Evolutionary conservation across 53 echinoderm and acorn worm species (phyloP), one percentile per base, ranked within the genome.

Genomic region (Mesocentrotus franciscanus): DNA sequence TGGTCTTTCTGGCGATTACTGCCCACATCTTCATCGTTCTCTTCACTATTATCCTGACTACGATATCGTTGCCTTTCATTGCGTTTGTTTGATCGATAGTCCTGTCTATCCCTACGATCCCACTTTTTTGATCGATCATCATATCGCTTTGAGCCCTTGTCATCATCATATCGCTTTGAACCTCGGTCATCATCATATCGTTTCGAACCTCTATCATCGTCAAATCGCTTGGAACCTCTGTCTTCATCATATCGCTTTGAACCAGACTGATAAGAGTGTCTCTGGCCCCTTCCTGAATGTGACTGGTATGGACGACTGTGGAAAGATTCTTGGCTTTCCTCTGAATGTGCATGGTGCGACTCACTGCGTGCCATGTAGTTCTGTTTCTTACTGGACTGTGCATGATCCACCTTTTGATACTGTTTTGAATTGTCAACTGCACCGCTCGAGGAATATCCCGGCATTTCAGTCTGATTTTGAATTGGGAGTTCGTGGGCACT

Each of bases 101-200:
- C 95, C 85, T 85, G 95, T 71, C 95, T 85, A 85, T 94, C 95
- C 85, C 84, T 62, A 2, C 87, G 85, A 68, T 94, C 95, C 95
- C 95, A 94, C 87, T 85, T 85, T 85, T 85, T 94, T 62, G 70
- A 68, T 39, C 95, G 59, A 56, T 85, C 71, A 85, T 95, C 93
- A 93, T 75, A 75, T 56, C 76, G 49, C 24, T 75, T 90, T 60
- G 75, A 76, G 32, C 64, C 78, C 93, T 92, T 1, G n/a, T 84
- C 70, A 71, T 92, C 84, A 30, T 95, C 92, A 85, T 66, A 64
- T 61, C 84, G 76, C 68, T 92, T 92, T 14, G 83, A 84, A 27
- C 90, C 70, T 66, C 94, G 66, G 15, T 85, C 87, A 71, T 94
- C 85, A 27, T 94, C 87, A 94, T 70, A 64, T n/a, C 95, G 85